Evolutionary conservation across 1,140 invertebrate genomes (phyloP).

Genomic region (Trichonephila inaurata): DNA sequence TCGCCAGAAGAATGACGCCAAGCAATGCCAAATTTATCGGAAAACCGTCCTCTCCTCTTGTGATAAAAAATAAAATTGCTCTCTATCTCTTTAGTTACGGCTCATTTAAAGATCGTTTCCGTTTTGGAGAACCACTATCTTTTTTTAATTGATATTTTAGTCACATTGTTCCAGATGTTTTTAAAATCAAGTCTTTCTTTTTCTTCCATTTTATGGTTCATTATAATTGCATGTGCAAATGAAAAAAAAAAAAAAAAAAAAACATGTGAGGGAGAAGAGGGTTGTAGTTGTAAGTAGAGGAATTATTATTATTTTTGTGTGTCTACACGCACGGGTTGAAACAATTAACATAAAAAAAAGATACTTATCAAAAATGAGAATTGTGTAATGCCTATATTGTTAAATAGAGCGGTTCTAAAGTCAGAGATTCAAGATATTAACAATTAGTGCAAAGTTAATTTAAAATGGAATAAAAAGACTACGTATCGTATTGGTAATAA

Average conservation of each 20-base stretch:
- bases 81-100: conserved; percentile 52
- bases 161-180: conserved; percentile 68
- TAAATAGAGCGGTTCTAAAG: conserved; percentile 43
- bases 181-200: conserved; percentile 43
- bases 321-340: neutral
- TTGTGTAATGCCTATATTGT: conserved; percentile 45
- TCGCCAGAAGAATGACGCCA: neutral
- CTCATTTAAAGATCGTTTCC: conserved; percentile 57
- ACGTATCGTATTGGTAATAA: neutral
- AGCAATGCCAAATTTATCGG: conserved; percentile 56
- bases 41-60: neutral
- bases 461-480: conserved; percentile 38
- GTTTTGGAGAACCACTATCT: conserved; percentile 39
- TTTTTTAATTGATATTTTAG: conserved; percentile 68
- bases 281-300: neutral
- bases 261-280: neutral
- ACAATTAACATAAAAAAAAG: conserved; percentile 41
- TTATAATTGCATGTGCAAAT: conserved; percentile 15
- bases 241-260: conserved; percentile 15
- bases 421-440: conserved; percentile 24
- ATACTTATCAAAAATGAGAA: conserved; percentile 44
- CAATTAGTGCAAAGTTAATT: conserved; percentile 49
- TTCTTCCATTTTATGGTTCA: conserved; percentile 47
- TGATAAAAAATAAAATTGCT: conserved; percentile 16
- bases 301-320: conserved; percentile 54